phyloP scores from a whole-genome alignment of 1,140 invertebrate species.

The Penaeus japonicus region DNA sequence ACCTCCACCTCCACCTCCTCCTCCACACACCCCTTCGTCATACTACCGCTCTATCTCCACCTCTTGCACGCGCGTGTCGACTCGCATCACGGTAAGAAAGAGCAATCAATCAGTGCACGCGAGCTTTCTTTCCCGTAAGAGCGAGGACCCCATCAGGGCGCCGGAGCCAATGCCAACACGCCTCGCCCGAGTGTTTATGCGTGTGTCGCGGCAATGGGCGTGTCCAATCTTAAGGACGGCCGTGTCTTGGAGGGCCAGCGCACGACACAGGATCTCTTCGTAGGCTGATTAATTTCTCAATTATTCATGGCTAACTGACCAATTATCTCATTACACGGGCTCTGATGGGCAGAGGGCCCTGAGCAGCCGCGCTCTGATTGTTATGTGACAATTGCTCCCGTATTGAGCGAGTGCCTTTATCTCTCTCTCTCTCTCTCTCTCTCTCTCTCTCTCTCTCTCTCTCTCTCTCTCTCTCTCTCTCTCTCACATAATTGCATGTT shows the following conservation, averaged over 20 bases:
- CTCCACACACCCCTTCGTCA: no score
- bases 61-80: no score
- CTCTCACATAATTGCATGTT: slow-evolving; percentile 8
- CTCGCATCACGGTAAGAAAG: no score
- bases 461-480: neutral
- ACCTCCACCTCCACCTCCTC: no score
- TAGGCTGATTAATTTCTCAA: slow-evolving; percentile 45
- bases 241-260: neutral
- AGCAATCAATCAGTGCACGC: no score
- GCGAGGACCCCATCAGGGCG: no score
- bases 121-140: no score
- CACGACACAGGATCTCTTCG: neutral
- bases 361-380: neutral
- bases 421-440: slow-evolving; percentile 6
- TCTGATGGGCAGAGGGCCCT: slow-evolving; percentile 16
- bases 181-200: no score
- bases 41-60: no score
- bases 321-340: slow-evolving; percentile 37
- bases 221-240: neutral
- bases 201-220: neutral
- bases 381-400: neutral
- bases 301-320: slow-evolving; percentile 47
- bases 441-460: neutral
- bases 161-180: no score
- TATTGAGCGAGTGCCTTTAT: neutral